Conservation (phyloP, 1,140 invertebrate species). For the Zaprionus nigranus region DNA sequence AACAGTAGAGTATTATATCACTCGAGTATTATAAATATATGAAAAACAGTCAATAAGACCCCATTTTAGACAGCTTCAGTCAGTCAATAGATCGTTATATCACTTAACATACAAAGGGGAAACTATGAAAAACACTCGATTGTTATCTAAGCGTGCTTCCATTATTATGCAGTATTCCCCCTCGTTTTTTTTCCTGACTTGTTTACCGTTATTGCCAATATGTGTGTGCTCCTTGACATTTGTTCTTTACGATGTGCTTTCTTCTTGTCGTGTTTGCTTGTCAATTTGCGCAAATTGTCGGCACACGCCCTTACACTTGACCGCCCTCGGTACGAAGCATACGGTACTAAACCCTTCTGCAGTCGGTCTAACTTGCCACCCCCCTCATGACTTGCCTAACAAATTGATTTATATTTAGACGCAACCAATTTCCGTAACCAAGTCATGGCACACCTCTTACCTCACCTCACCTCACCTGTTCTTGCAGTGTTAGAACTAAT, state of each 20-base stretch:
- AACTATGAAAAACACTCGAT: slow-evolving; percentile 1
- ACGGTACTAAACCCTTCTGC: slow-evolving; percentile 2
- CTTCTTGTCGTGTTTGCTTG: slow-evolving; percentile 26
- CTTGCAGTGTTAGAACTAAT: slow-evolving; percentile 28
- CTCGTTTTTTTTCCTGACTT: slow-evolving; percentile 6
- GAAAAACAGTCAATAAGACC: not conserved
- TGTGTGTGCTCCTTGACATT: slow-evolving; percentile 26
- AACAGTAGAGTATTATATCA: no score
- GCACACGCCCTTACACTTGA: slow-evolving; percentile 60
- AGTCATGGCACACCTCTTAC: slow-evolving; percentile 28
- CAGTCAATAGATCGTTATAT: not conserved
- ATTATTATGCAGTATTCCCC: slow-evolving; percentile 4
- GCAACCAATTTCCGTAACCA: slow-evolving; percentile 62
- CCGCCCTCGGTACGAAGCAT: slow-evolving; percentile 33
- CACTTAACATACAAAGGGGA: not conserved
- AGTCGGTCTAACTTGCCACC: not conserved
- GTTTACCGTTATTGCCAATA: slow-evolving; percentile 42
- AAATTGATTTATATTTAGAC: slow-evolving; percentile 72
- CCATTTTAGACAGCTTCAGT: no score
- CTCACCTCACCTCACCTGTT: not conserved
- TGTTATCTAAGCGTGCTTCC: not conserved
- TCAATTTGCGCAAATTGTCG: slow-evolving; percentile 68
- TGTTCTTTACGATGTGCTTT: slow-evolving; percentile 24
- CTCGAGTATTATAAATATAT: not conserved
- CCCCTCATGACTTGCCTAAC: slow-evolving; percentile 2